A percentile compares a stretch with the other conserved stretches of the same genome.
Evolutionary conservation across 2,113 vertebrate genomes (phyloP).

Genomic region (Rhodinocichla rosea): DNA sequence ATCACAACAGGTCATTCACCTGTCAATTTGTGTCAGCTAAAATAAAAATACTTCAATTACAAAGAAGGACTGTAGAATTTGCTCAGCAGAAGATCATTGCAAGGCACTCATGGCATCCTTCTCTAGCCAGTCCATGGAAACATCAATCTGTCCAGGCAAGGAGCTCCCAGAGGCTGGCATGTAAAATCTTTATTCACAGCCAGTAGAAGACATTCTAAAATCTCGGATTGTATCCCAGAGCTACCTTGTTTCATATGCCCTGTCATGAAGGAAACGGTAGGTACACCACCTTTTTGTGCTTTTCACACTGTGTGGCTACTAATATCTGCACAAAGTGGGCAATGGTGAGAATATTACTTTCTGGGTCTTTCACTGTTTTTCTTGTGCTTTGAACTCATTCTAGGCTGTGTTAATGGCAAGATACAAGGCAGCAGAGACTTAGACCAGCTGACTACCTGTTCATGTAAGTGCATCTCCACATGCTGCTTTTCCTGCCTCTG

Average conservation of each 20-base stretch:
- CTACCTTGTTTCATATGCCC: not conserved
- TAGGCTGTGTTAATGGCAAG: not conserved
- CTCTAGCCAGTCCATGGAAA: not conserved
- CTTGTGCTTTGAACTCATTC: not conserved
- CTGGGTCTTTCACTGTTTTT: not conserved
- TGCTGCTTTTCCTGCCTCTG: not conserved
- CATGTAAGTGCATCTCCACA: not conserved
- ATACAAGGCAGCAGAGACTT: not conserved
- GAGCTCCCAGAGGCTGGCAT: not conserved
- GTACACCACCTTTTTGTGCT: not conserved
- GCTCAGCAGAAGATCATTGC: not conserved
- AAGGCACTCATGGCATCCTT: not conserved
- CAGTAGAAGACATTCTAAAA: not conserved
- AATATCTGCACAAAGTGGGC: not conserved
- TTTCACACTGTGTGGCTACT: not conserved
- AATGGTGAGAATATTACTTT: not conserved
- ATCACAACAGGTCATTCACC: not conserved
- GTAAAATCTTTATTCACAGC: not conserved
- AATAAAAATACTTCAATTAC: not conserved
- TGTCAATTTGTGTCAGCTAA: not conserved
- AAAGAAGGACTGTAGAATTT: not conserved
- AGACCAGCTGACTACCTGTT: not conserved
- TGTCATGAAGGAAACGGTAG: not conserved
- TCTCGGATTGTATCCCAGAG: not conserved
- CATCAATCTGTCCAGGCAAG: not conserved